Conservation (phyloP, 2,888 invertebrate species). For the Torymus aiolomorphi region DNA sequence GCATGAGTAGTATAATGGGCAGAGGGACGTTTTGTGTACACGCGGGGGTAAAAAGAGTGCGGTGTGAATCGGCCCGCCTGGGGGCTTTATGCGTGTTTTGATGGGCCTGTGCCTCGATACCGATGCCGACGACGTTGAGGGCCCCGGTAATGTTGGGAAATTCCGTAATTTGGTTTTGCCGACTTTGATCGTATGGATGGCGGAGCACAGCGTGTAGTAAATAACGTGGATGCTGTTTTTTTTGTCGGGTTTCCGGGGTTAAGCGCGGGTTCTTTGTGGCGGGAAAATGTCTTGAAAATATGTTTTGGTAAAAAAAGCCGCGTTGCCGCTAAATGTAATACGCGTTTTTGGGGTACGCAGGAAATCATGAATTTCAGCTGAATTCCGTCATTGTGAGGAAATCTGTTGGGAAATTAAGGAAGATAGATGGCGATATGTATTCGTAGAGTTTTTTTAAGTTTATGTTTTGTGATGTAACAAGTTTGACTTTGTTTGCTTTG, state of each 20-base stretch:
- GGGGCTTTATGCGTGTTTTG: conserved; percentile 43
- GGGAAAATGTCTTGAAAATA: conserved; percentile 21
- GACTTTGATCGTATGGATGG: conserved; percentile 52
- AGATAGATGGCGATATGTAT: too few relatives aligned
- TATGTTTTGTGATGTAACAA: too few relatives aligned
- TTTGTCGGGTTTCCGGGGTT: neutral
- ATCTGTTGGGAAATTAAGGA: too few relatives aligned
- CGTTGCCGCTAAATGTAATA: too few relatives aligned
- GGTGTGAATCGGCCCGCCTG: conserved; percentile 26
- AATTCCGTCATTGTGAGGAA: too few relatives aligned
- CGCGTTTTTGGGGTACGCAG: too few relatives aligned
- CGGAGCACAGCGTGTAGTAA: conserved; percentile 37
- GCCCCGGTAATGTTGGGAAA: conserved; percentile 48
- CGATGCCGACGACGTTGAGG: neutral
- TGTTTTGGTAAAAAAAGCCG: conserved; percentile 19
- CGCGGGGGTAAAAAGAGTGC: conserved; percentile 24
- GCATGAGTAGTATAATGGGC: too few relatives aligned
- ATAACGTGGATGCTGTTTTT: conserved; percentile 24
- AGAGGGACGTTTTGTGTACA: conserved; percentile 29
- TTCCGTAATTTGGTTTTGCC: conserved; percentile 52
- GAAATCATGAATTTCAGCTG: too few relatives aligned
- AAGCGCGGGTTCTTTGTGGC: neutral
- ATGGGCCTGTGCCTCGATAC: conserved; percentile 21
- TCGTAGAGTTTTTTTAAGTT: too few relatives aligned
- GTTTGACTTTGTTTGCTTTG: too few relatives aligned